Percentiles rank a stretch among this genome's conserved stretches.
Conservation (phyloP, 2,113 vertebrate genomes). For the Catharus bicknelli region DNA sequence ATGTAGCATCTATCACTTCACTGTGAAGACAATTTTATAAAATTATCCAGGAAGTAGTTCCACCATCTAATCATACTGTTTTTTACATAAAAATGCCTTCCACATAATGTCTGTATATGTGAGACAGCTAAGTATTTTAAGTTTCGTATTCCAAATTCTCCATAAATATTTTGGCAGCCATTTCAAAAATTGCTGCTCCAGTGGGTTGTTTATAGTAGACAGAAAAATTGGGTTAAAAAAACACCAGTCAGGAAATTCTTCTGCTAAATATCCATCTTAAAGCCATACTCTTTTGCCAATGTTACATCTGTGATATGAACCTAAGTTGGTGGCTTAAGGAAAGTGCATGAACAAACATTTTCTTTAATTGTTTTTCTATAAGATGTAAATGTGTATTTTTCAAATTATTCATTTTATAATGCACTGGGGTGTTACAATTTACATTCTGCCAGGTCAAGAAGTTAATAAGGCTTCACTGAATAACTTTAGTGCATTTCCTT, state of each 20-base stretch:
- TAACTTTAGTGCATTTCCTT: background rate
- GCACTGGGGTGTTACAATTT: background rate
- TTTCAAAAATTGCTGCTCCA: constrained; percentile 22
- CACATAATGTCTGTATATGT: constrained; percentile 15
- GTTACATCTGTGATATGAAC: constrained; percentile 21
- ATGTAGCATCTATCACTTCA: background rate
- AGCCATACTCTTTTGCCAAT: background rate
- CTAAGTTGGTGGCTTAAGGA: constrained; percentile 1
- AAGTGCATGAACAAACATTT: background rate
- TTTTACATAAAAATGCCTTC: constrained; percentile 47
- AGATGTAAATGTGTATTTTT: background rate
- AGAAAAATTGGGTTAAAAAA: constrained; percentile 59
- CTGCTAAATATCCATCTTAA: constrained; percentile 39
- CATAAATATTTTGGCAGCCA: constrained; percentile 39
- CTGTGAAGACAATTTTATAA: constrained; percentile 8
- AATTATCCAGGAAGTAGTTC: constrained; percentile 49
- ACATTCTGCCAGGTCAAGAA: background rate
- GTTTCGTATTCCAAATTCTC: constrained; percentile 34
- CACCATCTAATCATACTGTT: constrained; percentile 4
- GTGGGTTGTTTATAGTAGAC: constrained; percentile 42
- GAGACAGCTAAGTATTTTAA: constrained; percentile 35
- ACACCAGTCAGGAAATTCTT: constrained; percentile 57
- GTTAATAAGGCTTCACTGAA: background rate
- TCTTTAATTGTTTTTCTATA: constrained; percentile 6
- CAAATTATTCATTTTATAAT: constrained; percentile 32